phyloP scores from a whole-genome alignment of 2,888 invertebrate species.

The Lysandra coridon region DNA sequence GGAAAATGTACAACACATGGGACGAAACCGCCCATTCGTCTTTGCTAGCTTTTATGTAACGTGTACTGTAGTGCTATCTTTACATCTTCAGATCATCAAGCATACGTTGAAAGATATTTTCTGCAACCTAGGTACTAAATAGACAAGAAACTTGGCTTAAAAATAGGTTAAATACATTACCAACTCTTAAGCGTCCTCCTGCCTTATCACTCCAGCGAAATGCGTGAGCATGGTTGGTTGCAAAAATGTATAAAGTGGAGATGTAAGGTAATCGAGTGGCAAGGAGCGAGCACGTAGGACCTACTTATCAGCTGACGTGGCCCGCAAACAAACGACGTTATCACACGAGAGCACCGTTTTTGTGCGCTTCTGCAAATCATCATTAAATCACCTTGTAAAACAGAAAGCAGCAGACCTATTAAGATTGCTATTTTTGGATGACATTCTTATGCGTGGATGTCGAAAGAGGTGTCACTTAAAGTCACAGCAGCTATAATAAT shows the following conservation, averaged over 20 bases:
- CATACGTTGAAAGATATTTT: no score
- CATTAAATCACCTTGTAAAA: neutral
- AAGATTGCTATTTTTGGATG: no score
- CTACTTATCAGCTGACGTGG: conserved; percentile 69
- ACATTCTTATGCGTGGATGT: no score
- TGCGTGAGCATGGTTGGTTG: neutral
- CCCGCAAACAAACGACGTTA: conserved; percentile 40
- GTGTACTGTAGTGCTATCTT: no score
- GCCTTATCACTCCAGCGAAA: neutral
- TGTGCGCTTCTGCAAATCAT: conserved; percentile 10
- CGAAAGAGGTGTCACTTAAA: no score
- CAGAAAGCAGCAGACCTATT: neutral
- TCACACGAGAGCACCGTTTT: conserved; percentile 20
- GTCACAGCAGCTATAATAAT: no score
- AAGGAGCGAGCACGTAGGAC: conserved; percentile 58
- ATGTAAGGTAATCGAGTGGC: conserved; percentile 40
- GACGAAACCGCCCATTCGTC: no score
- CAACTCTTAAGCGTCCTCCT: neutral
- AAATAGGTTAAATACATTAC: neutral
- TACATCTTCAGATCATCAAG: neutral
- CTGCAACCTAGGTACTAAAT: no score
- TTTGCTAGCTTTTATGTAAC: no score
- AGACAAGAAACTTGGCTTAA: neutral
- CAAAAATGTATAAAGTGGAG: conserved; percentile 12
- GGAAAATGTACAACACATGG: no score